A percentile compares a stretch with the other conserved stretches of the same genome.
Conservation (phyloP, 2,113 vertebrate genomes). For the Chionodraco myersi region DNA sequence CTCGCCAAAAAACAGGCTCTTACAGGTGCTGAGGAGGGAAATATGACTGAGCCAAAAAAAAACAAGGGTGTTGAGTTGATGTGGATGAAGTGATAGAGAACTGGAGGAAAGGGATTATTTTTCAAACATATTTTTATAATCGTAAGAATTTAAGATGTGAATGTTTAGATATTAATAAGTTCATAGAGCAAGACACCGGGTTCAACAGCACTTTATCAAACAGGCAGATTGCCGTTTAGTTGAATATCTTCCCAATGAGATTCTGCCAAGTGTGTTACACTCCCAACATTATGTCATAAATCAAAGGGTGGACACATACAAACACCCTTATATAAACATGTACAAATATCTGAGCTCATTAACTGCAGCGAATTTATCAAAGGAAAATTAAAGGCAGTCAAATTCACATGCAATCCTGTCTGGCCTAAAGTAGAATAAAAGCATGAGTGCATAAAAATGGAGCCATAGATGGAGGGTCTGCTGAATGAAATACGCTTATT, state of each 20-base stretch:
- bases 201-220: constrained; percentile 34
- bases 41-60: neutral
- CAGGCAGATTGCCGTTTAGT: constrained; percentile 21
- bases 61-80: constrained; percentile 17
- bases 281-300: constrained; percentile 44
- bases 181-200: constrained; percentile 9
- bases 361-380: constrained; percentile 36
- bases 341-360: constrained; percentile 39
- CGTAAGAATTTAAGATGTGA: constrained; percentile 27
- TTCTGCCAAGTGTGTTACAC: constrained; percentile 39
- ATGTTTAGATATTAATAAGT: constrained; percentile 21
- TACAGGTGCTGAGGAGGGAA: constrained; percentile 10
- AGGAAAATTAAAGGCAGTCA: constrained; percentile 38
- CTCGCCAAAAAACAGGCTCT: constrained; percentile 2
- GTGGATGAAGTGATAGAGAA: constrained; percentile 16
- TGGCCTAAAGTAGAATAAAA: constrained; percentile 5
- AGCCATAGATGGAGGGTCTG: constrained; percentile 45
- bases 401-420: constrained; percentile 26
- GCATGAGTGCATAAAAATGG: constrained; percentile 35
- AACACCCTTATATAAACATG: constrained; percentile 46
- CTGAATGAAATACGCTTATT: constrained; percentile 75
- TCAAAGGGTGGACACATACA: constrained; percentile 33
- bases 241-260: constrained; percentile 34
- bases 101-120: neutral
- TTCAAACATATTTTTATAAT: neutral